phyloP scores from a whole-genome alignment of 2,797 vertebrate genomes.

The Enteromius thamalakanensis region DNA sequence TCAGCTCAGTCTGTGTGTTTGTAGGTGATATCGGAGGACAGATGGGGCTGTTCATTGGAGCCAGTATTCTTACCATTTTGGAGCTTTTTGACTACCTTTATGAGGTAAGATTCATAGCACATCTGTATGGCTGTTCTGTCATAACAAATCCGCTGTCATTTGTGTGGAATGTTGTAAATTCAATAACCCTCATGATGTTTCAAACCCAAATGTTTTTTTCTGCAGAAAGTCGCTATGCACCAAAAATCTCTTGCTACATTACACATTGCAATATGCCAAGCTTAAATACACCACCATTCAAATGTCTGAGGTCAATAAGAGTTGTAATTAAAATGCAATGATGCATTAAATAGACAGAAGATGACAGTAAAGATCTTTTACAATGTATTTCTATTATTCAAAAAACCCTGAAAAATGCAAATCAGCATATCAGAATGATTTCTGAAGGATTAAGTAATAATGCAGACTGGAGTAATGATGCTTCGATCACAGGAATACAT shows the following conservation, averaged over 20 bases:
- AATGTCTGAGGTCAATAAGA: not conserved
- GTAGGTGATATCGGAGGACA: constrained; percentile 98
- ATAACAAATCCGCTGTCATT: not conserved
- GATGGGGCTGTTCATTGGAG: constrained; percentile 98
- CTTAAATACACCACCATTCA: not conserved
- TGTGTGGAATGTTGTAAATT: not conserved
- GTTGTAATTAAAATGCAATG: not conserved
- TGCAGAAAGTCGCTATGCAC: not conserved
- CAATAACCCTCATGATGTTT: not conserved
- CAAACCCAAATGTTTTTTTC: not conserved
- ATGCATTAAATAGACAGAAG: not conserved
- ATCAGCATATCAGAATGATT: not conserved
- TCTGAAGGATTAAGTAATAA: not conserved
- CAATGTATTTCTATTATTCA: not conserved
- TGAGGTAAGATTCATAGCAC: constrained; percentile 81
- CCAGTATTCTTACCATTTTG: constrained; percentile 95
- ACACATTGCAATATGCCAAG: not conserved
- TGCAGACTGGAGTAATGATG: not conserved
- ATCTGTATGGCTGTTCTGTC: not conserved
- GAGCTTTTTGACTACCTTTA: constrained; percentile 98
- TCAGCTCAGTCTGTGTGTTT: constrained; percentile 40
- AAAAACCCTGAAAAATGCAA: not conserved
- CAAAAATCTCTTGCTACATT: not conserved
- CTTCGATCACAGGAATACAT: not conserved
- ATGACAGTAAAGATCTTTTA: not conserved